phyloP scores from a whole-genome alignment of 2,797 vertebrate species.

The Limosa lapponica region DNA sequence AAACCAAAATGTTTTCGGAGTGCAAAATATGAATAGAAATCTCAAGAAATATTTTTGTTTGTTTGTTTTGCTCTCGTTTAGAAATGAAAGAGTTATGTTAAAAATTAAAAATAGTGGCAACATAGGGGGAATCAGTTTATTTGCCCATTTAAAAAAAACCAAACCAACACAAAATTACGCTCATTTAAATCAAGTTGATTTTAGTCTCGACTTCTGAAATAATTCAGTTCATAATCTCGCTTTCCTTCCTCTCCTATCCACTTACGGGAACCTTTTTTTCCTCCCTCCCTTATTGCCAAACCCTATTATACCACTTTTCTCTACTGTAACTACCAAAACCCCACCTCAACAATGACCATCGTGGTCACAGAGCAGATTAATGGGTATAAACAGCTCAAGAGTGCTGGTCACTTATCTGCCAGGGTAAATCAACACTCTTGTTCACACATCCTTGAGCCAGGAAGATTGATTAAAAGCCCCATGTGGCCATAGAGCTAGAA shows the following conservation, averaged over 20 bases:
- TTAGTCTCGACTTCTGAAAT: neutral
- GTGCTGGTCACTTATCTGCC: slow-evolving; percentile 31
- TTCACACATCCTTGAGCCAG: slow-evolving; percentile 53
- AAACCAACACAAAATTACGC: neutral
- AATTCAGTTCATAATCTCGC: neutral
- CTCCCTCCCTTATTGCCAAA: neutral
- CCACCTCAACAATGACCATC: neutral
- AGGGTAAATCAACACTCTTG: slow-evolving; percentile 51
- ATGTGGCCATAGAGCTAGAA: neutral
- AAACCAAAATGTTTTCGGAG: neutral
- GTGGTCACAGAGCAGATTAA: slow-evolving; percentile 23
- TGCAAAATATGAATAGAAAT: neutral
- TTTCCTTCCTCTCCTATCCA: neutral
- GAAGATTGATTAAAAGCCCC: slow-evolving; percentile 55
- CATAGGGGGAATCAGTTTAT: neutral
- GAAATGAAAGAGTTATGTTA: neutral
- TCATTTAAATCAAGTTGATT: neutral
- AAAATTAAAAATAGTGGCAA: neutral
- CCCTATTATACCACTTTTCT: neutral
- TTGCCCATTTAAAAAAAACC: neutral
- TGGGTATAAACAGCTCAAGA: slow-evolving; percentile 30
- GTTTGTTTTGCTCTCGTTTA: neutral
- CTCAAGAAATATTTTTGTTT: neutral
- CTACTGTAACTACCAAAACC: neutral
- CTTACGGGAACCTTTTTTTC: neutral